These are phyloP conservation scores for Acropora tenuis DNA, from an alignment of 64 coral and sea anemone genomes.

Conservation along the genomic window DNA sequence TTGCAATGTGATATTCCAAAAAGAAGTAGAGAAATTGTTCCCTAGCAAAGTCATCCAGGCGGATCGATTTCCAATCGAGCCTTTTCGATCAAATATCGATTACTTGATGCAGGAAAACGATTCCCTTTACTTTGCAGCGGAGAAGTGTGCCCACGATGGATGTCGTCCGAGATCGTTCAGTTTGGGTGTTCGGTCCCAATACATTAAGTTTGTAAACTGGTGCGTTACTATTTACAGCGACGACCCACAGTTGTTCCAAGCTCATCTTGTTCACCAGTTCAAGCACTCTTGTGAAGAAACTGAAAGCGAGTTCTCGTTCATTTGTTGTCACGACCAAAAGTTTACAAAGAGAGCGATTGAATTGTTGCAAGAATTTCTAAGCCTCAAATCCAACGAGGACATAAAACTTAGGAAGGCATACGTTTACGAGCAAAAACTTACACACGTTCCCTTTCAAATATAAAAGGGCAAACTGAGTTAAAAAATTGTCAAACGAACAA, in stretches of 20 bases:
- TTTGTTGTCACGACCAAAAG: background rate
- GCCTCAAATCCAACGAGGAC: constrained; percentile 22
- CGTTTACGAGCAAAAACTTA: no score
- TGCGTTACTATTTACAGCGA: background rate
- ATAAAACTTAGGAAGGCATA: background rate
- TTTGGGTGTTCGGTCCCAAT: background rate
- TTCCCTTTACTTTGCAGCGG: constrained; percentile 6
- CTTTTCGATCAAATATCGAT: constrained; percentile 43
- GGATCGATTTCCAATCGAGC: constrained; percentile 2
- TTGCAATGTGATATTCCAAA: background rate
- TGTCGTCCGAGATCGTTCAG: constrained; percentile 50
- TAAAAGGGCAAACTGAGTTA: no score
- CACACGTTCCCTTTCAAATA: no score
- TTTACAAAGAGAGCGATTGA: constrained; percentile 36
- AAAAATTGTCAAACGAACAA: no score
- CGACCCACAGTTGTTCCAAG: constrained; percentile 24
- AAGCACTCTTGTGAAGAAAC: background rate
- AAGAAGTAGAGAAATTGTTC: background rate
- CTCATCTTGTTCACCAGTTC: constrained; percentile 38
- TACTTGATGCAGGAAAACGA: constrained; percentile 30
- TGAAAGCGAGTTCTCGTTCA: background rate
- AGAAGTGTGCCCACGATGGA: background rate
- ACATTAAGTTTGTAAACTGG: background rate
- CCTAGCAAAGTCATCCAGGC: background rate
- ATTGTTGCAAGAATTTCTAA: constrained; percentile 54